Evolutionary conservation across 2,113 vertebrate genomes (phyloP), one percentile per base, ranked within the genome.

Genomic region (Copsychus sechellarum): DNA sequence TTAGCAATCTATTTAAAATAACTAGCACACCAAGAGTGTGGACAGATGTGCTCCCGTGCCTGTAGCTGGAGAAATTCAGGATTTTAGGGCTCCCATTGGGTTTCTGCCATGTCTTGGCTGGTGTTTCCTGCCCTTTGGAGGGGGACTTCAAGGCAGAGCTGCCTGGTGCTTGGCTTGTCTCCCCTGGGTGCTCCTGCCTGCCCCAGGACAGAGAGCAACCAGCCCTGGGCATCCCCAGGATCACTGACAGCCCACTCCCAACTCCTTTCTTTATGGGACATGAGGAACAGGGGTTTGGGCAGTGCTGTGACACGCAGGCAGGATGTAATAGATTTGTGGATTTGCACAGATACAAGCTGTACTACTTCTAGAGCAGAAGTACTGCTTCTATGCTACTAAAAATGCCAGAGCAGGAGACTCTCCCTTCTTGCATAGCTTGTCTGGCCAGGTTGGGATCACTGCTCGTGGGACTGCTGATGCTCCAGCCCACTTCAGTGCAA

Each of bases 391-490:
- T 47, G 47, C 31, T 43, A 43, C 36, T 61, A 51, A 80, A 83
- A 80, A 36, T 14, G 5, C 12, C 67, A 80, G 53, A 50, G 62
- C 40, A 88, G 40, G 51, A 93, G 9, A 12, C 11, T 88, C 6
- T 33, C 53, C 28, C 42, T 86, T 83, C 65, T 50, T 0, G 0
- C 20, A 18, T 0, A 23, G 45, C n/a, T 86, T 73, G 6, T 28
- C n/a, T 73, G 60, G 36, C 36, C 70, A 70, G 21, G 23, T 8
- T 86, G 57, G 31, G 62, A 79, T 74, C 60, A 28, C 16, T 20
- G 21, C 25, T 73, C 47, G 17, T 1, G 3, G 67, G 34, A 58
- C 23, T 5, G 2, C 34, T 70, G 67, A 81, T 0, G 0, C 38
- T 53, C 25, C 62, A 88, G 85, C 23, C 34, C 57, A 23, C 25